Evolutionary conservation across 2,113 vertebrate genomes (phyloP).

Genomic region (Forbesichthys agassizii): DNA sequence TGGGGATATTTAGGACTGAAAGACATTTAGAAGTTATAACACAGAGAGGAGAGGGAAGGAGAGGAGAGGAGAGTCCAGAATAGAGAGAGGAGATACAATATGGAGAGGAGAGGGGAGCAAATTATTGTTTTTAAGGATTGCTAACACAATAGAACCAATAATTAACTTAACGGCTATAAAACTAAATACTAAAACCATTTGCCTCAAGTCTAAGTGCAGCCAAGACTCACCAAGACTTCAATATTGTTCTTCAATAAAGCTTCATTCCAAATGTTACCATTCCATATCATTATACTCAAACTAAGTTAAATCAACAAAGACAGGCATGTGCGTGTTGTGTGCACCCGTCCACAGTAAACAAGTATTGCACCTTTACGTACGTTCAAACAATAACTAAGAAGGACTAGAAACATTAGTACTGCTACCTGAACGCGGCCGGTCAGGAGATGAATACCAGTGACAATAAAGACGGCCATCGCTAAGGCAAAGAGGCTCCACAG

Average conservation of each 20-base stretch:
- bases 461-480: slow-evolving; percentile 46
- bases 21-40: not conserved
- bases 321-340: no score
- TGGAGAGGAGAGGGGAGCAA: not conserved
- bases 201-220: no score
- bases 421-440: slow-evolving; percentile 55
- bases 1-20: slow-evolving; percentile 18
- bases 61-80: not conserved
- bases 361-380: not conserved
- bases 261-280: not conserved
- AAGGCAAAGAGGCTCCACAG: slow-evolving; percentile 58
- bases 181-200: no score
- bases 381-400: not conserved
- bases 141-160: no score
- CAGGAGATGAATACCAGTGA: slow-evolving; percentile 48
- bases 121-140: not conserved
- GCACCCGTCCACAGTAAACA: no score
- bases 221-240: no score
- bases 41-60: not conserved
- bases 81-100: not conserved
- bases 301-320: slow-evolving; percentile 25
- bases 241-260: slow-evolving; percentile 20
- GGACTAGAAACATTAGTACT: not conserved
- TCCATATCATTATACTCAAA: slow-evolving; percentile 18
- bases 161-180: no score